Base-by-base conservation (phyloP, 2,113 vertebrate genomes). In the Tyto alba region DNA sequence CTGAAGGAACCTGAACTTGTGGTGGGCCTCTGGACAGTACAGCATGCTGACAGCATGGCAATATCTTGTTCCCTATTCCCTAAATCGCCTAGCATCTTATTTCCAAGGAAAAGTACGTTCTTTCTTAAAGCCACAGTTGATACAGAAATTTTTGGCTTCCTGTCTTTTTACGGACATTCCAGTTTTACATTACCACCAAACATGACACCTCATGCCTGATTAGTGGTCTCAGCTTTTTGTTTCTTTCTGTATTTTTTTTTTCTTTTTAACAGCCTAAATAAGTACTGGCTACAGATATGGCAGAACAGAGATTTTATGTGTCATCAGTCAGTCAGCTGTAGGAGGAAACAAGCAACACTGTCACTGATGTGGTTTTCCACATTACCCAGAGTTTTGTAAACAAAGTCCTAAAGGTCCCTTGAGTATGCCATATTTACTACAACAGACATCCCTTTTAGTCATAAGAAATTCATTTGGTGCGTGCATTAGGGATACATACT, bases 381-480 rank as follows among this genome's bases (percentile, higher is more conserved):
- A 11, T 52, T 57, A 69, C 11, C 27, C 29, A 52, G 41, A 43
- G 67, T 53, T 88, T 75, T 21, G 6, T 25, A 27, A 78, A 76
- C 26, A 41, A 89, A 56, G 81, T 60, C 76, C 94, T 85, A 29
- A 63, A 23, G 36, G n/a, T 96, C 68, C 85, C 94, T 45, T n/a
- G 92, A 88, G 81, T 64, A 14, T 59, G 52, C 41, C 47, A 15
- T 73, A 68, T 83, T 96, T 94, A 68, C 88, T 75, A 48, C 60
- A 56, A 21, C 40, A 68, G 53, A 64, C 68, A 67, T 78, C 29
- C 53, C 59, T 83, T n/a, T 81, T 56, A 73, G 76, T 88, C 95
- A 96, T 92, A 85, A 92, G 85, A 88, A 89, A 90, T 93, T 88
- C 62, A 91, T 90, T 91, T 90, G 50, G 60, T 68, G 34, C 29